A percentile compares a stretch with the other conserved stretches of the same genome.
Evolutionary conservation across 2,113 vertebrate species (phyloP).

Genomic region (Muscicapa adusta): DNA sequence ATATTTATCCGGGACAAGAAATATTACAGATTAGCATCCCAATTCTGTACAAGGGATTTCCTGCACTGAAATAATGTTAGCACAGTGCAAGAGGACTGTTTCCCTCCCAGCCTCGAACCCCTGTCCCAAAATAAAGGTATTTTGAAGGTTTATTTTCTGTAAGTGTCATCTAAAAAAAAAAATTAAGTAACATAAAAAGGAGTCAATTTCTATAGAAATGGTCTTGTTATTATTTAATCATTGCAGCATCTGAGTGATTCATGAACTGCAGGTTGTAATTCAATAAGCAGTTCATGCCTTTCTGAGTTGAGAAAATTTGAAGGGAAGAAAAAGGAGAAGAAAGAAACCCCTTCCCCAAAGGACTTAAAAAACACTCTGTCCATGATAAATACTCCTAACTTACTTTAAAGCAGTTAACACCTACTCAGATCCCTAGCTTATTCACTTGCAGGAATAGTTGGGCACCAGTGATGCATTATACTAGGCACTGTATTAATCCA

Average conservation of each 20-base stretch:
- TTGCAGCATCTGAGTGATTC: constrained; percentile 63
- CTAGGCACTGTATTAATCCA: background rate
- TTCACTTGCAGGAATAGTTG: background rate
- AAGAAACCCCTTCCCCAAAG: background rate
- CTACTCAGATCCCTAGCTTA: background rate
- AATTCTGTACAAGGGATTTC: background rate
- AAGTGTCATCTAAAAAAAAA: background rate
- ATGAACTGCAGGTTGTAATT: constrained; percentile 66
- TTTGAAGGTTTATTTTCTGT: background rate
- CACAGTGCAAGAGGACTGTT: background rate
- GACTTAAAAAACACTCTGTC: constrained; percentile 1
- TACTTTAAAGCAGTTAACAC: constrained; percentile 22
- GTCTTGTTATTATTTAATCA: constrained; percentile 69
- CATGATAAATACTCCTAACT: background rate
- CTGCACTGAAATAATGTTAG: background rate
- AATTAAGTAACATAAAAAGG: constrained; percentile 34
- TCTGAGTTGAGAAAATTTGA: constrained; percentile 34
- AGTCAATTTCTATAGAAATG: constrained; percentile 71
- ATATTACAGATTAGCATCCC: background rate
- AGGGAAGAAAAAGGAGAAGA: background rate
- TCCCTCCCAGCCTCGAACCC: background rate
- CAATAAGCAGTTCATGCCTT: constrained; percentile 51
- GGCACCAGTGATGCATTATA: background rate
- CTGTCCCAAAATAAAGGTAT: background rate
- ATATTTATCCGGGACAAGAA: background rate